phyloP scores from a whole-genome alignment of 1,140 invertebrate genomes.

The Apis laboriosa region DNA sequence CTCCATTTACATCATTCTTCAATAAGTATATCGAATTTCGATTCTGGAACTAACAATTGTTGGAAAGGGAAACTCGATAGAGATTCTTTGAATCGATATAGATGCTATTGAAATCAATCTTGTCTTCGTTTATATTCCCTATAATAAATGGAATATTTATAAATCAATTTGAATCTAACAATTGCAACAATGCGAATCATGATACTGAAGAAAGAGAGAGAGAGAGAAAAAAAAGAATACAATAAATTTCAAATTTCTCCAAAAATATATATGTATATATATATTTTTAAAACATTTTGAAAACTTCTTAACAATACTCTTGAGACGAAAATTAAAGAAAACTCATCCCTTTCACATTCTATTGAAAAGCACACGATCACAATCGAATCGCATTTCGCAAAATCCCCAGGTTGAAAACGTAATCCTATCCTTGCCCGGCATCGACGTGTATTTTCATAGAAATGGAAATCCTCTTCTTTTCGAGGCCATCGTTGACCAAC shows the following conservation, averaged over 20 bases:
- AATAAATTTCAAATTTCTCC: too few relatives aligned
- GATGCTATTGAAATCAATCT: background rate
- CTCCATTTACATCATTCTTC: background rate
- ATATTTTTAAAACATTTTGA: too few relatives aligned
- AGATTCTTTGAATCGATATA: background rate
- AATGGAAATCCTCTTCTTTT: slow-evolving; percentile 34
- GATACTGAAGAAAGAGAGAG: background rate
- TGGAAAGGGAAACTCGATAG: background rate
- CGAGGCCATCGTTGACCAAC: slow-evolving; percentile 1
- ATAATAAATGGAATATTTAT: background rate
- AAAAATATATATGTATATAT: too few relatives aligned
- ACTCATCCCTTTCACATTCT: background rate
- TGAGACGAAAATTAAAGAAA: background rate
- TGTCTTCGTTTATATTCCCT: background rate
- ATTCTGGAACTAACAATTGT: background rate
- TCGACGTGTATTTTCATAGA: slow-evolving; percentile 26
- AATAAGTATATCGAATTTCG: background rate
- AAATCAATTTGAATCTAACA: background rate
- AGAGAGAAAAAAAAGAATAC: background rate
- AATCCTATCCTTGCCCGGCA: background rate
- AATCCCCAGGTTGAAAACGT: background rate
- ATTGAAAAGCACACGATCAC: background rate
- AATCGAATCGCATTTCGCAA: background rate
- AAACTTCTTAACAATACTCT: too few relatives aligned
- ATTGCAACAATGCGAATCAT: too few relatives aligned